phyloP scores from a whole-genome alignment of 2,888 invertebrate genomes.

The Cheilosia urbana region DNA sequence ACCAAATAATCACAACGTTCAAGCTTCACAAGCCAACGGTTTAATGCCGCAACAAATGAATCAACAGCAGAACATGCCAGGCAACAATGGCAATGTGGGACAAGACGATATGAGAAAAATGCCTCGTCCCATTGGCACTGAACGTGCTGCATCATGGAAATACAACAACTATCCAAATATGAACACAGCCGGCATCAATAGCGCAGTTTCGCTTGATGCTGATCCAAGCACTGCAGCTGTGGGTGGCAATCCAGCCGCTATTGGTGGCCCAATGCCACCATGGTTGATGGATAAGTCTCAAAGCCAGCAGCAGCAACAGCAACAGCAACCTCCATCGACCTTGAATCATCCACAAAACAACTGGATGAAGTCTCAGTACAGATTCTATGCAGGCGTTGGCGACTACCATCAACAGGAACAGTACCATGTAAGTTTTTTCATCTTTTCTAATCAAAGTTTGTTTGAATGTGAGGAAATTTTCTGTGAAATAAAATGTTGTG shows the following conservation, averaged over 20 bases:
- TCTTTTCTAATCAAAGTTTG: neutral
- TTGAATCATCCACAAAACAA: slow-evolving; percentile 78
- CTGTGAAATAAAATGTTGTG: no score
- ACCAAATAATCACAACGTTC: slow-evolving; percentile 81
- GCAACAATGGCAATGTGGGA: slow-evolving; percentile 60
- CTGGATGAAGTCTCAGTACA: slow-evolving; percentile 81
- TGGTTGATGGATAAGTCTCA: slow-evolving; percentile 79
- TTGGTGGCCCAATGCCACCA: slow-evolving; percentile 77
- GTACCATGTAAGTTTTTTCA: slow-evolving; percentile 79
- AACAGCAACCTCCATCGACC: slow-evolving; percentile 76
- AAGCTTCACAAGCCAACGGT: slow-evolving; percentile 76
- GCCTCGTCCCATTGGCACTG: slow-evolving; percentile 92
- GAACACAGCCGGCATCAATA: slow-evolving; percentile 73
- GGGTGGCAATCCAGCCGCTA: slow-evolving; percentile 73
- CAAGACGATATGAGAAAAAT: slow-evolving; percentile 83
- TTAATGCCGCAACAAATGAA: slow-evolving; percentile 73
- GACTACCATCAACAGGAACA: slow-evolving; percentile 82
- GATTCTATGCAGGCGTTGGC: slow-evolving; percentile 80
- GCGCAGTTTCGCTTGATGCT: slow-evolving; percentile 76
- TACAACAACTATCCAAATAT: slow-evolving; percentile 81
- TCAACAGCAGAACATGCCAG: slow-evolving; percentile 72
- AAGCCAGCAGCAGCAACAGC: slow-evolving; percentile 65
- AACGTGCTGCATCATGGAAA: slow-evolving; percentile 85
- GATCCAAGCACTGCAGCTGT: slow-evolving; percentile 58
- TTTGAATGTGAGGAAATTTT: no score